These are phyloP conservation scores for Thunnus maccoyii DNA, from an alignment of 2,113 vertebrate species.

Conservation along the genomic window DNA sequence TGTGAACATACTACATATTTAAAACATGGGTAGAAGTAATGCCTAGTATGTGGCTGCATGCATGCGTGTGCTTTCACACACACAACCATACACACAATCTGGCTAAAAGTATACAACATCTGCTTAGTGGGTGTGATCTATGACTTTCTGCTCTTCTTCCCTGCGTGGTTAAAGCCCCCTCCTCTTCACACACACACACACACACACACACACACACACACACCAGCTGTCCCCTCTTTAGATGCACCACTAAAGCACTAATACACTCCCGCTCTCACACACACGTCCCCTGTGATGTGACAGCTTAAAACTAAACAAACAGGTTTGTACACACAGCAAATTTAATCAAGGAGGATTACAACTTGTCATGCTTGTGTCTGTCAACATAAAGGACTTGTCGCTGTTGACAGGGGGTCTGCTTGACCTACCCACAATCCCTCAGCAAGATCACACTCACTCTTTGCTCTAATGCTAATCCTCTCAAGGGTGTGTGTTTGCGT, in stretches of 20 bases:
- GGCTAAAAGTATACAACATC: conserved; percentile 63
- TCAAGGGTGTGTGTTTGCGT: conserved; percentile 12
- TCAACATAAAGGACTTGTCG: not conserved
- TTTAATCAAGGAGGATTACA: conserved; percentile 69
- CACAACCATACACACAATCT: conserved; percentile 23
- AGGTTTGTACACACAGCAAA: conserved; percentile 44
- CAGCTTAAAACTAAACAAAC: conserved; percentile 39
- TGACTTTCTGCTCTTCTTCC: conserved; percentile 51
- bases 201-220: conserved; percentile 45
- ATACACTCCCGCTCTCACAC: conserved; percentile 6
- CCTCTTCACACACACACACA: conserved; percentile 24
- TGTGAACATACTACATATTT: not conserved
- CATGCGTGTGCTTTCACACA: not conserved
- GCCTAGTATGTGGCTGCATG: not conserved
- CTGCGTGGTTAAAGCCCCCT: conserved; percentile 23
- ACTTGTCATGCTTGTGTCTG: conserved; percentile 37
- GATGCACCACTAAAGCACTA: conserved; percentile 7
- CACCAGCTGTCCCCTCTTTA: conserved; percentile 54
- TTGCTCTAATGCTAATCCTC: conserved; percentile 54
- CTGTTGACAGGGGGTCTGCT: conserved; percentile 1
- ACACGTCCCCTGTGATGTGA: not conserved
- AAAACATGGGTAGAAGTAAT: not conserved
- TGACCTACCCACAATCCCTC: conserved; percentile 58
- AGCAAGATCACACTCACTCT: conserved; percentile 51
- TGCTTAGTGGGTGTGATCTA: conserved; percentile 58